These are phyloP conservation scores for Callocephalon fimbriatum DNA, from an alignment of 2,113 vertebrate genomes.

Conservation along the genomic window DNA sequence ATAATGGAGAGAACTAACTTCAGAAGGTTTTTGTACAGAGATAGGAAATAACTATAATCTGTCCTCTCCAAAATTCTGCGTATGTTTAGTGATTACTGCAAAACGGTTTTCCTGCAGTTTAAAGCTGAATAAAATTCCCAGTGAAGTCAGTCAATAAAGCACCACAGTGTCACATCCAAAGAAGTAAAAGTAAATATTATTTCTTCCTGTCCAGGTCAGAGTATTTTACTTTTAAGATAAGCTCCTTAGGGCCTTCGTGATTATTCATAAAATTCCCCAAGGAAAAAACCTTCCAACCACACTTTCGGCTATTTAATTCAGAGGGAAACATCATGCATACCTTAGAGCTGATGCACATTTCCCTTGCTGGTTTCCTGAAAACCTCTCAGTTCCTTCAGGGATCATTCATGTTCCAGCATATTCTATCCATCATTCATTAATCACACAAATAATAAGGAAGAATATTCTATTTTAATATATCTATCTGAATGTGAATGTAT, in stretches of 20 bases:
- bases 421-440: neutral
- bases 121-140: neutral
- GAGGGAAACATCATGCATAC: constrained; percentile 27
- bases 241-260: neutral
- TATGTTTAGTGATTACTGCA: neutral
- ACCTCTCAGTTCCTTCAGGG: neutral
- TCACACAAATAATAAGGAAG: neutral
- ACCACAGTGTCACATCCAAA: neutral
- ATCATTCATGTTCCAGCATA: neutral
- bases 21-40: neutral
- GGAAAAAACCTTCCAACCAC: neutral
- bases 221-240: constrained; percentile 43
- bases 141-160: neutral
- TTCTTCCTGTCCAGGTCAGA: constrained; percentile 8
- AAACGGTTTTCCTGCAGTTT: neutral
- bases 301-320: constrained; percentile 29
- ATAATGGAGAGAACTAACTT: neutral
- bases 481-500: neutral
- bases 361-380: constrained; percentile 39
- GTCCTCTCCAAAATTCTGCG: neutral
- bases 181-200: constrained; percentile 32
- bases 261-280: constrained; percentile 23
- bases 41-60: neutral
- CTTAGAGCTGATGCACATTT: constrained; percentile 44
- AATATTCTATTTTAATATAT: neutral